Evolutionary conservation across 2,797 vertebrate species (phyloP), one percentile per base, ranked within the genome.

Genomic region (Silurus aristotelis): DNA sequence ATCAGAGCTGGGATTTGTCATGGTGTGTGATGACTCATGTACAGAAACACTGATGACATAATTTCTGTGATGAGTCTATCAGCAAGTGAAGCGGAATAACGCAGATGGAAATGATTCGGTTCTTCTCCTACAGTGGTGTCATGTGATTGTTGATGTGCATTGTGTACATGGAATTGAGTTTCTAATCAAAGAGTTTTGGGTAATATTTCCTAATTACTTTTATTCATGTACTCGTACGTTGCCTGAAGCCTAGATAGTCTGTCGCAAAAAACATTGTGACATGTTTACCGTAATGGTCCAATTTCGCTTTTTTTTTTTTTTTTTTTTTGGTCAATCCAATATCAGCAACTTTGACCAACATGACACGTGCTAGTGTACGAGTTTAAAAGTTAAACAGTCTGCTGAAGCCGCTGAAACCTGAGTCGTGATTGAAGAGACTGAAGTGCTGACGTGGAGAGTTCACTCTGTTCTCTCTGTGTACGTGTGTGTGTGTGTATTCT

Each of bases 341-440:
- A 78, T 78, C 48, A 75, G 48, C 27, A 55, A 6, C 63, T 48
- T 78, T 31, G 68, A 43, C 52, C 46, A 56, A 46, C 80, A 56
- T 64, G 63, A 70, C 38, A 80, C 6, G 20, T 61, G 58, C 10
- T 22, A 2, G 58, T 63, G 31, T 63, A 61, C 60, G 5, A 43
- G 67, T 81, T 72, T 61, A 31, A 79, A 80, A 38, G 22, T 79
- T 76, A 83, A 86, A 83, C 9, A 80, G 80, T 77, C 38, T 85
- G 87, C 70, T 83, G 86, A 85, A 78, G 64, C 83, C 85, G 13
- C 85, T 71, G 83, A 83, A 88, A 85, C 85, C 72, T n/a, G 83
- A 88, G 63, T 67, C 31, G 60, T 76, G 67, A 82, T 71, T 38
- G 83, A 63, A 60, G 86, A 38, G 81, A 83, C 70, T 60, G 63